phyloP scores from a whole-genome alignment of 2,888 invertebrate genomes.

The Hemaris fuciformis region DNA sequence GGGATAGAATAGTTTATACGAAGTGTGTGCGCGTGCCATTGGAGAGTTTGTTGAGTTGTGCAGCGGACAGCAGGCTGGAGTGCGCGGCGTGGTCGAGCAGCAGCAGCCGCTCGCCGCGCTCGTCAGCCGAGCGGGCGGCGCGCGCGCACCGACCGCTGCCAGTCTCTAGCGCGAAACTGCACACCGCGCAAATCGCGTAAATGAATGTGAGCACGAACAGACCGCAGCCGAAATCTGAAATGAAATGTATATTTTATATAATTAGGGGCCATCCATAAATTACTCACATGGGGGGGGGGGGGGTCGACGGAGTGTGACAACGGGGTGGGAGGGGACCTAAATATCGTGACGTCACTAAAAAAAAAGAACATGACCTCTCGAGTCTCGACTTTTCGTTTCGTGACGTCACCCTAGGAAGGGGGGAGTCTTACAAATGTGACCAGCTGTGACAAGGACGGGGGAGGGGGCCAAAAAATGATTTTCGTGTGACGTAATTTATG shows the following conservation, averaged over 20 bases:
- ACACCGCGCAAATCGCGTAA: constrained; percentile 73
- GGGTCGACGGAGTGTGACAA: too few species aligned
- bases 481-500: too few species aligned
- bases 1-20: constrained; percentile 45
- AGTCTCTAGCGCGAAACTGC: constrained; percentile 68
- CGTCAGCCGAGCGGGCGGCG: constrained; percentile 38
- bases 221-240: constrained; percentile 65
- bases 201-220: constrained; percentile 66
- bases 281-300: too few species aligned
- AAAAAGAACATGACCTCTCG: too few species aligned
- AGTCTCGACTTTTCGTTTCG: too few species aligned
- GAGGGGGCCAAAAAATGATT: too few species aligned
- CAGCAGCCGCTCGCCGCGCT: constrained; percentile 65
- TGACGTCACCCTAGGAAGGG: too few species aligned
- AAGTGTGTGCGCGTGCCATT: constrained; percentile 68
- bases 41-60: constrained; percentile 67
- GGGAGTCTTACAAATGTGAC: too few species aligned
- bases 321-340: too few species aligned
- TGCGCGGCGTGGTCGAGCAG: constrained; percentile 72
- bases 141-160: constrained; percentile 38
- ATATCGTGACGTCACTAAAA: too few species aligned
- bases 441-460: too few species aligned
- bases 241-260: background rate
- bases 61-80: constrained; percentile 70
- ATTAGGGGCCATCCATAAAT: too few species aligned